Evolutionary conservation across 2,888 invertebrate species (phyloP).

Genomic region (Beris chalybata): DNA sequence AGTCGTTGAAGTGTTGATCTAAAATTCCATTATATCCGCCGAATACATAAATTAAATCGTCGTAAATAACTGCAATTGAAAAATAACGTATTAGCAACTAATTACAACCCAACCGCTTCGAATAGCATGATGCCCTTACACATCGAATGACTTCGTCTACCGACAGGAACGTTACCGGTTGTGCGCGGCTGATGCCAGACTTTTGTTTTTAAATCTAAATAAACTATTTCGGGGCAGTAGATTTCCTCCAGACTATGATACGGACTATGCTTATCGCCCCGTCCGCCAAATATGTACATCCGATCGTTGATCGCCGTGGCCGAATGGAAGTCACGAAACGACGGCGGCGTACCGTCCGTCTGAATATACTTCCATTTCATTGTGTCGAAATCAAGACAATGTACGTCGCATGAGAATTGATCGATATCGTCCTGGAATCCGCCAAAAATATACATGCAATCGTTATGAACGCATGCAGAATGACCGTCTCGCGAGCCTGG

Average conservation of each 20-base stretch:
- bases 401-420: conserved; percentile 78
- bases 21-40: conserved; percentile 84
- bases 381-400: conserved; percentile 71
- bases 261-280: conserved; percentile 72
- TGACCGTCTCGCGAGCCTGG: conserved; percentile 91
- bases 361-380: conserved; percentile 71
- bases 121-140: conserved; percentile 63
- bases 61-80: conserved; percentile 70
- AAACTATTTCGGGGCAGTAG: conserved; percentile 77
- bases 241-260: conserved; percentile 69
- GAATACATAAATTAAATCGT: conserved; percentile 80
- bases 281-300: conserved; percentile 90
- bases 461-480: conserved; percentile 77
- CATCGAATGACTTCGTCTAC: conserved; percentile 88
- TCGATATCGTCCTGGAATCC: conserved; percentile 86
- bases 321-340: conserved; percentile 86
- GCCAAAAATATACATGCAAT: conserved; percentile 86
- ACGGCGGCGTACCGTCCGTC: conserved; percentile 66
- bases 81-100: conserved; percentile 38
- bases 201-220: conserved; percentile 70
- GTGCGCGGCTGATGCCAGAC: conserved; percentile 69
- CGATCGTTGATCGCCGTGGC: conserved; percentile 73
- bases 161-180: conserved; percentile 70
- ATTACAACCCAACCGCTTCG: not conserved
- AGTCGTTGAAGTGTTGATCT: conserved; percentile 80